phyloP scores from a whole-genome alignment of 2,113 vertebrate genomes.

The Phocoena phocoena region DNA sequence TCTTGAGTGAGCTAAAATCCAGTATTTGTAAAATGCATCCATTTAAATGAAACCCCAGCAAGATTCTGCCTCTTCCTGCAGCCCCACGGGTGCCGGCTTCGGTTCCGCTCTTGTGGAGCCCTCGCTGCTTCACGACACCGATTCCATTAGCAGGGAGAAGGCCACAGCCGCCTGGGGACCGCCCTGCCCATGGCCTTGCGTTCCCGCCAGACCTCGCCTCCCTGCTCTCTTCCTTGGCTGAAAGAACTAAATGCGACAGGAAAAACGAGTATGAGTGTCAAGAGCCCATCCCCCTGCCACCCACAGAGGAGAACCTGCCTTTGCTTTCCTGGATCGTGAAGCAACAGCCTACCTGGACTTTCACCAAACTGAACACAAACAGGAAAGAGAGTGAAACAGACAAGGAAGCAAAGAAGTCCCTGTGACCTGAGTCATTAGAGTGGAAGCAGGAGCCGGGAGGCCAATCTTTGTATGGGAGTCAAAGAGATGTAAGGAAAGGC shows the following conservation, averaged over 20 bases:
- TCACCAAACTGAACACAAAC: neutral
- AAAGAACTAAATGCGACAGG: neutral
- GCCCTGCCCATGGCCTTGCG: conserved; percentile 40
- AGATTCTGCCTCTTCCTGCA: conserved; percentile 52
- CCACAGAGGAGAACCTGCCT: neutral
- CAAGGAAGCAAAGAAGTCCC: neutral
- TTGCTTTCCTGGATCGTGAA: neutral
- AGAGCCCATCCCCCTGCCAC: neutral
- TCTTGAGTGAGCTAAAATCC: conserved; percentile 70
- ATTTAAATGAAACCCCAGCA: conserved; percentile 78
- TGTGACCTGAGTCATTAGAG: neutral
- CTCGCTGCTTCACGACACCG: conserved; percentile 64
- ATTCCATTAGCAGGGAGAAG: conserved; percentile 74
- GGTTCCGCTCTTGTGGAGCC: conserved; percentile 53
- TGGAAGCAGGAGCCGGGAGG: neutral
- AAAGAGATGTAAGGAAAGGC: neutral
- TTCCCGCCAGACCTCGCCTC: conserved; percentile 29
- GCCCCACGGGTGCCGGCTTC: conserved; percentile 55
- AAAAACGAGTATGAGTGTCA: neutral
- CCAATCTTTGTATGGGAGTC: neutral
- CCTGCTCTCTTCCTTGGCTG: neutral
- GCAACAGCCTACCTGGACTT: neutral
- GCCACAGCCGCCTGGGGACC: conserved; percentile 29
- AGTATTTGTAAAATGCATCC: conserved; percentile 72
- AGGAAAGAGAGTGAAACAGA: neutral